A percentile compares a stretch with the other conserved stretches of the same genome.
These are phyloP conservation scores for Megastigmus dorsalis DNA, from an alignment of 2,888 invertebrate genomes.

Conservation along the genomic window DNA sequence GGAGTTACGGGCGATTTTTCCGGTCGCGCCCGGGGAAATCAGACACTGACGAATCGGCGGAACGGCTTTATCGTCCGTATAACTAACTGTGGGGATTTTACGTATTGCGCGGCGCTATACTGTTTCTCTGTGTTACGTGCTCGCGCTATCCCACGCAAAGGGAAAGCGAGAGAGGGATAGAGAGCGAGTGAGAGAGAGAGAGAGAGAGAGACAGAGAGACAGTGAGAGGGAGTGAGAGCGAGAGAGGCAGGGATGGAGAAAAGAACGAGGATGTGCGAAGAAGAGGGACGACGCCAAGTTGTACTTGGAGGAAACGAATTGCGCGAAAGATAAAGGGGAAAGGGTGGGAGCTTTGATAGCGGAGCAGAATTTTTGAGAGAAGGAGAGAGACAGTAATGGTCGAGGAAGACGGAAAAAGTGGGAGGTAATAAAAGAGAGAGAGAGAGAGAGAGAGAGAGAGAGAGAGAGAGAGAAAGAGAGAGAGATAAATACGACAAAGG, in stretches of 20 bases:
- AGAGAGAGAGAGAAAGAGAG: neutral
- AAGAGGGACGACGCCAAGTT: constrained; percentile 1
- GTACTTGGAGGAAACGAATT: constrained; percentile 39
- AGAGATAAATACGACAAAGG: neutral
- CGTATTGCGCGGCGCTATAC: constrained; percentile 46
- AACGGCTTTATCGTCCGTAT: constrained; percentile 56
- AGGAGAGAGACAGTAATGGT: constrained; percentile 27
- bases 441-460: neutral
- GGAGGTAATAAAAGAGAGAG: constrained; percentile 6
- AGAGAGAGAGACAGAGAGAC: constrained; percentile 27
- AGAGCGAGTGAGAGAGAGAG: neutral
- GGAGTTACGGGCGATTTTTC: constrained; percentile 49
- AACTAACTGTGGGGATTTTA: constrained; percentile 55
- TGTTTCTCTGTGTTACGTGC: constrained; percentile 32
- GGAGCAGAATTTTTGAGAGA: constrained; percentile 21
- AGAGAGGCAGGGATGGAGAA: neutral
- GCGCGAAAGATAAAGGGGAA: constrained; percentile 46
- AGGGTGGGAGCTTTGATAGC: constrained; percentile 12
- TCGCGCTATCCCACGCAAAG: neutral
- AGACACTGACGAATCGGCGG: constrained; percentile 56
- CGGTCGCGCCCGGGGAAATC: constrained; percentile 54
- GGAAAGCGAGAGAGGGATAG: neutral
- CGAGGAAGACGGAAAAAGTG: constrained; percentile 9
- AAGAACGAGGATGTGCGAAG: constrained; percentile 5
- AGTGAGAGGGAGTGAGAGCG: neutral